These are phyloP conservation scores for Porphyrio hochstetteri DNA, from an alignment of 2,113 vertebrate species.

Conservation along the genomic window DNA sequence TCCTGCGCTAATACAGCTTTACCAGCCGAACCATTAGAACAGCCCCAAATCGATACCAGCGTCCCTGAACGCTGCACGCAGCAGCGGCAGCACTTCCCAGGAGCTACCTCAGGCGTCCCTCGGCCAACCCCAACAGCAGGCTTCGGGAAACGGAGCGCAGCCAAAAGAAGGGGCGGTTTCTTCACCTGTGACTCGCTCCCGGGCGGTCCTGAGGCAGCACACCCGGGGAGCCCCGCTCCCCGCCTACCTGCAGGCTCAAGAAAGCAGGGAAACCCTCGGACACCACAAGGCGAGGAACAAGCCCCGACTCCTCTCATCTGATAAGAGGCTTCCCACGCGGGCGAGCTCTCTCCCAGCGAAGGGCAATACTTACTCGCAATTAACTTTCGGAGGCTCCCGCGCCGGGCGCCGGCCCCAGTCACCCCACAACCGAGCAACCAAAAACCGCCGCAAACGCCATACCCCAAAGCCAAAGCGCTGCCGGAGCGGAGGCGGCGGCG, in stretches of 20 bases:
- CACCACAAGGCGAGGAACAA: background rate
- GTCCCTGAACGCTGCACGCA: background rate
- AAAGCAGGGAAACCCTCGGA: background rate
- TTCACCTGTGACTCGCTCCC: background rate
- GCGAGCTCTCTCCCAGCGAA: no score
- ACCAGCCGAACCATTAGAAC: background rate
- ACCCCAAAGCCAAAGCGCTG: background rate
- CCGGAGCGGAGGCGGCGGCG: background rate
- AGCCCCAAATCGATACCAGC: background rate
- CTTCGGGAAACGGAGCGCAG: background rate
- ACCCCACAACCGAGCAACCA: fast-evolving
- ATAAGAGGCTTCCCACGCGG: fast-evolving
- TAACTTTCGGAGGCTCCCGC: background rate
- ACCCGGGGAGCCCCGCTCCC: no score
- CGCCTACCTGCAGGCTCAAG: background rate
- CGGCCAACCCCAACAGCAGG: background rate
- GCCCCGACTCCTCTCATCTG: background rate
- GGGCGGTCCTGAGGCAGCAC: fast-evolving
- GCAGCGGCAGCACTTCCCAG: background rate
- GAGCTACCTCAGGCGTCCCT: no score
- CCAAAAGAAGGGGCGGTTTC: fast-evolving
- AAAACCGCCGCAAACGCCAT: background rate
- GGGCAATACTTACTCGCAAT: background rate
- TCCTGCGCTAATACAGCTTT: background rate
- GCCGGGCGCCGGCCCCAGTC: background rate